phyloP scores from a whole-genome alignment of 2,113 vertebrate genomes.

The Perca fluviatilis region DNA sequence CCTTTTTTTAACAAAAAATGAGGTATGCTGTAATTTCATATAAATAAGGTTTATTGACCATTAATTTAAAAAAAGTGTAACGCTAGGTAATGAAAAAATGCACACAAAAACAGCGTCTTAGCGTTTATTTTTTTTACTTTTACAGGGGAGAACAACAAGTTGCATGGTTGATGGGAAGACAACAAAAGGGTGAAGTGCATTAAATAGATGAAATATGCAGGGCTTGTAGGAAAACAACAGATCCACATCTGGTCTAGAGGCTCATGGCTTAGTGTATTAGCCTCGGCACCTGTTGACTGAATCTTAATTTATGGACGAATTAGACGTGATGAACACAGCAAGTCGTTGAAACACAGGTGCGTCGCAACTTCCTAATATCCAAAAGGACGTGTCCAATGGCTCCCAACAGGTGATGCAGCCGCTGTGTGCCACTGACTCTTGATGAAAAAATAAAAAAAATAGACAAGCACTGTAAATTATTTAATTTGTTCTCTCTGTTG shows the following conservation, averaged over 20 bases:
- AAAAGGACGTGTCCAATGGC: not conserved
- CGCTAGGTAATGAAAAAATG: too few relatives aligned
- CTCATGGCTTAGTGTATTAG: not conserved
- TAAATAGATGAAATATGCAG: too few relatives aligned
- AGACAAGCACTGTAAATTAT: constrained; percentile 15
- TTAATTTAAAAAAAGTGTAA: too few relatives aligned
- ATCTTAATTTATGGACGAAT: not conserved
- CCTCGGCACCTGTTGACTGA: not conserved
- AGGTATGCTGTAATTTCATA: too few relatives aligned
- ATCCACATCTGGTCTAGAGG: not conserved
- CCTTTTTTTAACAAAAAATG: too few relatives aligned
- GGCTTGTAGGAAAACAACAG: not conserved
- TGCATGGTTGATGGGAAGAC: too few relatives aligned
- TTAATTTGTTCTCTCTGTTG: constrained; percentile 21
- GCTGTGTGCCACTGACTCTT: not conserved
- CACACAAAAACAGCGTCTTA: too few relatives aligned
- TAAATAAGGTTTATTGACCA: too few relatives aligned
- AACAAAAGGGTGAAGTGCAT: too few relatives aligned
- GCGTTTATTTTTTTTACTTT: too few relatives aligned
- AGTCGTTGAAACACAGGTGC: constrained; percentile 28
- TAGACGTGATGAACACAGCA: constrained; percentile 9
- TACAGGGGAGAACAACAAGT: too few relatives aligned
- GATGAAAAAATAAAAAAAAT: not conserved
- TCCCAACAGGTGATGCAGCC: constrained; percentile 18
- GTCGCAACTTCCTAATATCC: constrained; percentile 3